Base-by-base conservation (phyloP, 2,113 vertebrate genomes). In the Lipophrys pholis region DNA sequence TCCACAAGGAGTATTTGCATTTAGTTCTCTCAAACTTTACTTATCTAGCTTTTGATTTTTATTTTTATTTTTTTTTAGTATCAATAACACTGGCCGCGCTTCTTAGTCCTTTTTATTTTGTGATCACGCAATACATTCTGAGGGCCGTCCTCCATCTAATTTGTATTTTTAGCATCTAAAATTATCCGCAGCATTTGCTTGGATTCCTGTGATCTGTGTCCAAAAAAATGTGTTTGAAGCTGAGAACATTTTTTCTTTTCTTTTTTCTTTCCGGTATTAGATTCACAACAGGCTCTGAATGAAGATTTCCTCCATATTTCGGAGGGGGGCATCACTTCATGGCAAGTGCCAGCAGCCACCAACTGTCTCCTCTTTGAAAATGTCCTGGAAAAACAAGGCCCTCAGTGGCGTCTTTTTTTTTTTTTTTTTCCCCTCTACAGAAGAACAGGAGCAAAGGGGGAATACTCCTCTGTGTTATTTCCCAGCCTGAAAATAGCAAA, bases 281-380 rank as follows among this genome's bases (percentile, higher is more conserved):
- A 84, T 76, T 64, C 53, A 55, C 75, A 69, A 67, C 49, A 78
- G 38, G 57, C 68, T 71, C 54, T 12, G 30, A 69, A 74, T 70
- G 43, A 71, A 76, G 68, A 81, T 76, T 83, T 73, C 62, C 15
- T 0, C 21, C 65, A 57, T 56, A 58, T 74, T 89, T 77, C 78
- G 77, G 83, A 75, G 39, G 21, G 21, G 21, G 69, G 69, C 41
- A 55, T 54, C 49, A 1, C 64, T 58, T 41, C 35, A 0, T 30
- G 11, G 43, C 49, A 30, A 2, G 46, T 51, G 84, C 86, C 86
- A 87, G 69, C 80, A 78, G 71, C 82, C 73, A 86, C 82, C 86
- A 85, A 87, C 69, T 84, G 86, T 76, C 73, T 66, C 73, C 51
- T 76, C 77, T 89, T 85, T 89, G 76, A 87, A 88, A 80, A 48